Base-by-base conservation (phyloP, 1,140 invertebrate species). In the Sycobia sp. region DNA sequence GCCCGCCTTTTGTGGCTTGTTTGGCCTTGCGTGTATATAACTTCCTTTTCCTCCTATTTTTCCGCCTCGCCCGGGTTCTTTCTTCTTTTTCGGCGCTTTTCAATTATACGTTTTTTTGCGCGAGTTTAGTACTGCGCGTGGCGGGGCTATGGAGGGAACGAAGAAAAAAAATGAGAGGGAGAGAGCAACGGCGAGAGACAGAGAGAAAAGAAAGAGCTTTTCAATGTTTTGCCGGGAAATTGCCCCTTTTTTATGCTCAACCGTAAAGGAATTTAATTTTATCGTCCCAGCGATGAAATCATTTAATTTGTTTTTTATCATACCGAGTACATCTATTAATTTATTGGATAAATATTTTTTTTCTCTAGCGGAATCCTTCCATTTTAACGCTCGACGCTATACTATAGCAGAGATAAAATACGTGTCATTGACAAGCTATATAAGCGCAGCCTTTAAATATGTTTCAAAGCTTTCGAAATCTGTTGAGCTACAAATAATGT, bases 191-290 rank as follows among this genome's bases (percentile, higher is more conserved):
- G n/a, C n/a, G n/a, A n/a, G 18, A 23, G 11, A 29, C 2, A 29
- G 14, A 3, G 46, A 29, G 18, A 5, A 25, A 23, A n/a, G n/a
- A 22, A 46, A 62, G 50, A 62, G 38, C 59, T 25, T 39, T 62
- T 53, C 50, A 13, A 54, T 62, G 50, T 62, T 62, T 62, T 62
- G 29, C 23, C 22, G 27, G 41, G 32, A 62, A 53, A 62, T 44
- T 41, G 16, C 10, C 36, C 8, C 32, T 43, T 61, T 27, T 62
- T 62, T 54, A 36, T 44, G 20, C 20, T n/a, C 9, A 9, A n/a
- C 27, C 16, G 4, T 25, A 22, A 5, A 47, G 34, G 38, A 60
- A 51, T 51, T 60, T 60, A 43, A 60, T 51, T 60, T 43, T 43
- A 43, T 34, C 13, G 25, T 9, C 43, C 13, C n/a, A 25, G 9